Evolutionary conservation across 2,888 invertebrate species (phyloP), one percentile per base, ranked within the genome.

Genomic region (Alviniconcha strummeri): DNA sequence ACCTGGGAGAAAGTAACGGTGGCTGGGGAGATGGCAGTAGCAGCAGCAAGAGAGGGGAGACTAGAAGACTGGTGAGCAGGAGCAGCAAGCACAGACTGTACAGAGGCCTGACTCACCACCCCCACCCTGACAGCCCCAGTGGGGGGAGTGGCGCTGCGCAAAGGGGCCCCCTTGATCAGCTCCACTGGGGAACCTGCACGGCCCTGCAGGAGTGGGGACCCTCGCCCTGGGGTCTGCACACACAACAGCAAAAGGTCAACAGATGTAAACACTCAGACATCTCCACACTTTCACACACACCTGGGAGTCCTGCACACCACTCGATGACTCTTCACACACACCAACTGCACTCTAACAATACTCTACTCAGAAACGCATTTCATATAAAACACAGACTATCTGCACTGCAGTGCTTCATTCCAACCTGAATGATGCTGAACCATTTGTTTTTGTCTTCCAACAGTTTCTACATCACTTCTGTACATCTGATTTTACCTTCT

Each of bases 101-200:
- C 52, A 64, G 64, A 5, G 19, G 57, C 19, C 55, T 55, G 56
- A 17, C 17, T 76, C 36, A 36, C 36, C 36, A 36, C 36, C 36
- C 36, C 36, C 36, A 36, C 36, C 54, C 57, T 76, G 76, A 76
- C 56, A 17, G 76, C 7, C 5, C 52, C 76, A 55, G 57, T 5
- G 9, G 19, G 55, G 54, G 72, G 69, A 52, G 67, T 77, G n/a
- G 69, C 36, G 19, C 19, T 67, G 15, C 64, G 72, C 60, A 74
- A 3, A 11, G 64, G 52, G 36, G 57, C 76, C 75, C 74, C 83
- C 57, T 79, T 82, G 80, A 83, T 74, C 80, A 76, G 55, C 17
- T 76, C 80, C 69, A 80, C 80, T 17, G 80, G 80, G 69, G 80
- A 80, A 36, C 80, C 80, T 8, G 69, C 64, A 3, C 69, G 69